Percentiles rank a stretch among this genome's conserved stretches.
Conservation (phyloP, 2,113 vertebrate species). For the Microtus montanus region DNA sequence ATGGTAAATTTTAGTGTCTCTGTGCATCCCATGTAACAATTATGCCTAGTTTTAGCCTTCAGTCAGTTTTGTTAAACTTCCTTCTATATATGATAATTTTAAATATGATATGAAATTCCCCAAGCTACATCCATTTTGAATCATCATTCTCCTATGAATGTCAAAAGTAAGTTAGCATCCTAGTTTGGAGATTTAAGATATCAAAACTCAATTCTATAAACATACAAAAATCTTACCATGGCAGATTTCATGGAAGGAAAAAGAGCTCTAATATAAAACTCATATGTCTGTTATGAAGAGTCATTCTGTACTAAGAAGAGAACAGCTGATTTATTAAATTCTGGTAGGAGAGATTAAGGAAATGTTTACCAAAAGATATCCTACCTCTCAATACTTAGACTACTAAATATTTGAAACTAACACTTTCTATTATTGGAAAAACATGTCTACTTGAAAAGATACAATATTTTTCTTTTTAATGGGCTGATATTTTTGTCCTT, state of each 20-base stretch:
- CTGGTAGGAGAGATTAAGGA: neutral
- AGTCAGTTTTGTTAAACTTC: neutral
- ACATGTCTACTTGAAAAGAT: neutral
- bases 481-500: neutral
- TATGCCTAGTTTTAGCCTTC: neutral
- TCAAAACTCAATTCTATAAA: neutral
- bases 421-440: neutral
- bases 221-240: neutral
- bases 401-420: neutral
- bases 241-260: neutral
- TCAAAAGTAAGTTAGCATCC: neutral
- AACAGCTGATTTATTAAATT: constrained; percentile 16
- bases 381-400: neutral
- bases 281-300: neutral
- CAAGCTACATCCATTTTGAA: neutral
- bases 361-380: neutral
- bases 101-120: constrained; percentile 11
- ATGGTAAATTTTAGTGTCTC: neutral
- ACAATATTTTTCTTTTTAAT: neutral
- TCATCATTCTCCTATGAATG: constrained; percentile 1
- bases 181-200: constrained; percentile 3
- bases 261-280: neutral
- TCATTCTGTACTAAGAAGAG: neutral
- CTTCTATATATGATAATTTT: neutral
- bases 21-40: neutral